These are phyloP conservation scores for Ephydatia muelleri DNA, from an alignment of 37 sponge, comb jelly and placozoan genomes.

Conservation along the genomic window DNA sequence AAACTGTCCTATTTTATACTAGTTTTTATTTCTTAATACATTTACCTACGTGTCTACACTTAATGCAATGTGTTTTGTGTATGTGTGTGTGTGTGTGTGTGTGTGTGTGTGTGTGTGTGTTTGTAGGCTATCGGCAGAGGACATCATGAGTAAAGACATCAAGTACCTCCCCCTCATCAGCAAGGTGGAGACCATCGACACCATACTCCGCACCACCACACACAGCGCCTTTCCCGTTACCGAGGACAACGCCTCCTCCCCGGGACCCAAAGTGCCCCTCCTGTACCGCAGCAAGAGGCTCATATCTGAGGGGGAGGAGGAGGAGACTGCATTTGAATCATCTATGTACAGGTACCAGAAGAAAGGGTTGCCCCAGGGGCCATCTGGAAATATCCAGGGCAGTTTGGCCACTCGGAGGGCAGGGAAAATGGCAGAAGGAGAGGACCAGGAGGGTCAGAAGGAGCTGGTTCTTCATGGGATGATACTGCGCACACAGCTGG, in stretches of 20 bases:
- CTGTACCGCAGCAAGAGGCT: not conserved
- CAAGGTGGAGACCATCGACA: slow-evolving; percentile 17
- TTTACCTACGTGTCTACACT: no score
- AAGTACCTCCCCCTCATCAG: slow-evolving; percentile 39
- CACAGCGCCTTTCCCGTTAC: slow-evolving; percentile 64
- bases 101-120: no score
- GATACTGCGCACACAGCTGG: slow-evolving; percentile 78
- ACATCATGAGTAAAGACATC: slow-evolving; percentile 58
- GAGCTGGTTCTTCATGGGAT: slow-evolving; percentile 59
- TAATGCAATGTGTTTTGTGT: no score
- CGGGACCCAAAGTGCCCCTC: not conserved
- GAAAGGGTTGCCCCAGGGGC: no score
- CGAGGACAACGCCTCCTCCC: not conserved
- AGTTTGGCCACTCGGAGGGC: not conserved
- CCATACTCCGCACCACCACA: slow-evolving; percentile 19
- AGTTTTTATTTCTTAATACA: no score
- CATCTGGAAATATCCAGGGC: no score
- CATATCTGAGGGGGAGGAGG: not conserved
- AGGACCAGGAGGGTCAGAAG: not conserved
- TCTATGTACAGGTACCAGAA: no score
- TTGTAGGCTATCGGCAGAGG: slow-evolving; percentile 46
- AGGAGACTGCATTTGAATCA: not conserved
- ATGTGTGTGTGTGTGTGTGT: no score
- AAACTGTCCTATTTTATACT: no score
- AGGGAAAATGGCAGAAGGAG: not conserved